These are phyloP conservation scores for Capitulum mitella DNA, from an alignment of 2,888 invertebrate species.

Conservation along the genomic window DNA sequence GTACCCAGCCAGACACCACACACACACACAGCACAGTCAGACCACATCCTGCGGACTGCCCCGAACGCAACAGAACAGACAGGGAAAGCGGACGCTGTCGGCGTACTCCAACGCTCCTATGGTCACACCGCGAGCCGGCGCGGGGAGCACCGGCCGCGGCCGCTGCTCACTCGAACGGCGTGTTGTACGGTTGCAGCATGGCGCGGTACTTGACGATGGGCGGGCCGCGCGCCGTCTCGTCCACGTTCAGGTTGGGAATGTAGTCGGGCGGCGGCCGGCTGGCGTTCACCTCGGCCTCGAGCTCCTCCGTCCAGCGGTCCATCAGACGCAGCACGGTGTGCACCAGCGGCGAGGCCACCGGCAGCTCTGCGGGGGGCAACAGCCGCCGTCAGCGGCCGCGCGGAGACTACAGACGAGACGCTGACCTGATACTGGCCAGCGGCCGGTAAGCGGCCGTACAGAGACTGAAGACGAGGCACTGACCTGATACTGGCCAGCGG, in stretches of 20 bases:
- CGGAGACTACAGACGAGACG: too few species aligned
- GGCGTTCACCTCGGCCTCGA: constrained; percentile 68
- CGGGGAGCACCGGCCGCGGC: constrained; percentile 52
- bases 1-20: too few species aligned
- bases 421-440: too few species aligned
- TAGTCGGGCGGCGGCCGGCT: constrained; percentile 74
- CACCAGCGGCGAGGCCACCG: constrained; percentile 86
- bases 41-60: too few species aligned
- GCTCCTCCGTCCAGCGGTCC: constrained; percentile 77
- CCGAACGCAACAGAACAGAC: too few species aligned
- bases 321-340: constrained; percentile 80
- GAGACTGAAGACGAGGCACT: too few species aligned
- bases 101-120: too few species aligned
- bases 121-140: background rate
- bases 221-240: constrained; percentile 56
- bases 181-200: constrained; percentile 83
- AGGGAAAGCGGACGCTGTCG: too few species aligned
- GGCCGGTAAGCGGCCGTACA: too few species aligned
- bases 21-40: too few species aligned
- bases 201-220: constrained; percentile 88
- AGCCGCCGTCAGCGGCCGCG: too few species aligned
- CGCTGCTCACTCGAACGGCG: constrained; percentile 73
- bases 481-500: too few species aligned
- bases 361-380: constrained; percentile 70
- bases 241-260: constrained; percentile 61